phyloP scores from a whole-genome alignment of 2,113 vertebrate genomes.

The Chionis minor region DNA sequence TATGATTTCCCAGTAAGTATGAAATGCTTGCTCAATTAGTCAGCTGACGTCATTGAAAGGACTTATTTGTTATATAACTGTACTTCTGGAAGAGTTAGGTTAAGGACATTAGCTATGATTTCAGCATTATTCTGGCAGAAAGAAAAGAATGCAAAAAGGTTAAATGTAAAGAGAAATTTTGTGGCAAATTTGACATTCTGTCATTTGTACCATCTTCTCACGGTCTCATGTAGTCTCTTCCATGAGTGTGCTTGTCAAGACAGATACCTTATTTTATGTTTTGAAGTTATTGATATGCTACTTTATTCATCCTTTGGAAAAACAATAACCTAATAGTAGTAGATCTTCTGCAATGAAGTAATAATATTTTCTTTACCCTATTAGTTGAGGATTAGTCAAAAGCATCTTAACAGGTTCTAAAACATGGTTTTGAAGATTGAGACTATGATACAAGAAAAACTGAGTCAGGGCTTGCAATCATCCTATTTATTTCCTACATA shows the following conservation, averaged over 20 bases:
- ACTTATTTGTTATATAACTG: neutral
- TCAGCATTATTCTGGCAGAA: neutral
- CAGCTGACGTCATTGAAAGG: neutral
- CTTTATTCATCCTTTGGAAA: neutral
- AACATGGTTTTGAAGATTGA: neutral
- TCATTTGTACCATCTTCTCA: neutral
- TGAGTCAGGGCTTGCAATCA: neutral
- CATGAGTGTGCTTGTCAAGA: neutral
- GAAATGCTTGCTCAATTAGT: neutral
- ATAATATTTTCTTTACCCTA: neutral
- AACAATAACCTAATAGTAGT: neutral
- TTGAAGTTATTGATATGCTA: neutral
- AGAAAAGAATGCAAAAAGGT: neutral
- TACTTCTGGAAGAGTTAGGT: neutral
- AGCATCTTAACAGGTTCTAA: neutral
- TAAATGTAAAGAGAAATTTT: neutral
- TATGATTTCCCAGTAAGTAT: neutral
- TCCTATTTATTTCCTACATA: neutral
- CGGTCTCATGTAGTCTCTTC: neutral
- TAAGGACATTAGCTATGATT: neutral
- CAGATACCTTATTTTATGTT: neutral
- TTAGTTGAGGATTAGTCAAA: neutral
- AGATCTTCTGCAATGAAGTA: neutral
- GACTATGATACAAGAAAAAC: neutral
- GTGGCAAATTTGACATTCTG: neutral